Base-by-base conservation (phyloP, 37 sponge, comb jelly and placozoan genomes). In the Agelas oroides region DNA sequence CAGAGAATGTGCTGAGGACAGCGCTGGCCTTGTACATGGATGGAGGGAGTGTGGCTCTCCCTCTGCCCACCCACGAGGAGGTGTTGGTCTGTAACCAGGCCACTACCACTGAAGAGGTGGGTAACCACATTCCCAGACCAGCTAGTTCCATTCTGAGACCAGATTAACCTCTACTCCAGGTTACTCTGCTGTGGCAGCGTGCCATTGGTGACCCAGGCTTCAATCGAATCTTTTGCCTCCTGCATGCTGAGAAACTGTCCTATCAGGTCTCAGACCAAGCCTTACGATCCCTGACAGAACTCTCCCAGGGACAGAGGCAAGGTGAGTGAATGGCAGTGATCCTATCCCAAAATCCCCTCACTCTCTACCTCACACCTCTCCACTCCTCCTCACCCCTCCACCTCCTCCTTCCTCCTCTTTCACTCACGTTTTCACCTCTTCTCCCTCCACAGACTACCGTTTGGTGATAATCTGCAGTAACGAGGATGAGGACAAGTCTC, bases 21-120 rank as follows among this genome's bases (percentile, higher is more conserved):
- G 79, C 71, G 0, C 67, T 91, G 24, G 33, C 87, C 3, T 25
- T 91, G 18, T 91, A 91, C 79, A 87, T 79, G 73, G 61, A 78
- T 6, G 70, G 68, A 25, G 27, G 33, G 1, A 39, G 60, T 46
- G 20, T 17, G n/a, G 20, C 66, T 20, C 78, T 87, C 13, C 92
- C 87, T 57, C 21, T 91, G 62, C 92, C 92, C 60, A 82, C 87
- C 24, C 41, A 38, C 21, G 92, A 77, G 28, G 92, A 91, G 53
- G 83, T 91, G 6, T 66, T 86, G 15, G 32, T 83, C 25, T 91
- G 92, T 82, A 82, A 64, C 32, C 19, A 17, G 11, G 34, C 36
- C 57, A 91, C 87, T 53, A 91, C 92, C 25, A 68, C 55, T 78
- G 92, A 91, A 78, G 92, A 91, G 68, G 89, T 89, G 46, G 2